Conservation (phyloP, 2,888 invertebrate genomes). For the Eilema griseolum region DNA sequence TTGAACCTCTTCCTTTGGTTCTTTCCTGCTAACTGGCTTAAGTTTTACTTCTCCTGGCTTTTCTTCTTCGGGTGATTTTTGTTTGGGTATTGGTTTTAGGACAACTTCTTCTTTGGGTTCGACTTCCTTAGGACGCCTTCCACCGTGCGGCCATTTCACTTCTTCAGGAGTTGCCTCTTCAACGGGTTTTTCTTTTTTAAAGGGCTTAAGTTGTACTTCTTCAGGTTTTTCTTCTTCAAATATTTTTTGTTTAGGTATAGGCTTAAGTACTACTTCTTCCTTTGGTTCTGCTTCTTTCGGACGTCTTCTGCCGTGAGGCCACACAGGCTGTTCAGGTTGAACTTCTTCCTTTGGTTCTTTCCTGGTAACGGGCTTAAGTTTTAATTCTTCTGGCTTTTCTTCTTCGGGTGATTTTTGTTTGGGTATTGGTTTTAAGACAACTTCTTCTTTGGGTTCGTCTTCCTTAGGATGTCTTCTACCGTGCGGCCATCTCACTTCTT, state of each 20-base stretch:
- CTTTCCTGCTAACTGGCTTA: conserved; percentile 63
- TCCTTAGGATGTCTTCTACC: conserved; percentile 59
- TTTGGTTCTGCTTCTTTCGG: conserved; percentile 59
- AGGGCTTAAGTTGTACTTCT: conserved; percentile 66
- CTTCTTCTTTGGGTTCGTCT: conserved; percentile 71
- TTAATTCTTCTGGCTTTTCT: conserved; percentile 58
- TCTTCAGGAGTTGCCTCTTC: conserved; percentile 71
- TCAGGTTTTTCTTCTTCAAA: conserved; percentile 64
- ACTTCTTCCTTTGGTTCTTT: conserved; percentile 42
- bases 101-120: conserved; percentile 20
- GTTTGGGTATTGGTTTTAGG: conserved; percentile 64
- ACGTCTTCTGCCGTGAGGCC: conserved; percentile 17
- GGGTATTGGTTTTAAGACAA: conserved; percentile 78
- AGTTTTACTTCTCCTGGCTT: conserved; percentile 65
- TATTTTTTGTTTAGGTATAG: conserved; percentile 51
- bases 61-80: conserved; percentile 57
- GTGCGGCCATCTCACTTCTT: conserved; percentile 56
- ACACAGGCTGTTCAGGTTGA: background rate
- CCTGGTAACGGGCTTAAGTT: conserved; percentile 64
- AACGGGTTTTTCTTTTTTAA: conserved; percentile 53
- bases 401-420: conserved; percentile 41
- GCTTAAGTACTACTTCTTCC: conserved; percentile 71
- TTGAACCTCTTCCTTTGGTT: conserved; percentile 25
- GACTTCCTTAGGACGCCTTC: conserved; percentile 20
- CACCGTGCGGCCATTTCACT: conserved; percentile 47